phyloP scores from a whole-genome alignment of 1,140 invertebrate species.

The Drosophila ironensis region DNA sequence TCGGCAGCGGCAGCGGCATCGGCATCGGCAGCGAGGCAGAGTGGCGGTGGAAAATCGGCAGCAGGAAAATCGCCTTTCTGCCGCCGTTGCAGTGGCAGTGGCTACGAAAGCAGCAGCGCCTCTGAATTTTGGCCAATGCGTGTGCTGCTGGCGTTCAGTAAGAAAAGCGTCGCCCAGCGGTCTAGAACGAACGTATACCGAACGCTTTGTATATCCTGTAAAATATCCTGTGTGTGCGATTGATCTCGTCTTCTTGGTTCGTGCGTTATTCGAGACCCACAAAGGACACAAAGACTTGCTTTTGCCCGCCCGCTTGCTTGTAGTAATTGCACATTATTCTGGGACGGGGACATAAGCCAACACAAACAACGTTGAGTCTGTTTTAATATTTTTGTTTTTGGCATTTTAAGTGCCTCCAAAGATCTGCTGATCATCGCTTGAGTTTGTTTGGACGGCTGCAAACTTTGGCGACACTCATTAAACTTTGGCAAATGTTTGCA shows the following conservation, averaged over 20 bases:
- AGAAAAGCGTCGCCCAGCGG: slow-evolving; percentile 82
- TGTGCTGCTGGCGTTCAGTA: slow-evolving; percentile 80
- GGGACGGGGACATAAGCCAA: slow-evolving; percentile 6
- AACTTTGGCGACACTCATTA: slow-evolving; percentile 50
- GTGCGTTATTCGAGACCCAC: slow-evolving; percentile 54
- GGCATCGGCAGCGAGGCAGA: slow-evolving; percentile 11
- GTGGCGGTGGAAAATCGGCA: slow-evolving; percentile 23
- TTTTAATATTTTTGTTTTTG: background rate
- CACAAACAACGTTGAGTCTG: slow-evolving; percentile 1
- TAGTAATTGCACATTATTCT: slow-evolving; percentile 31
- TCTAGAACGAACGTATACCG: slow-evolving; percentile 80
- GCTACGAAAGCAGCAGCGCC: slow-evolving; percentile 47
- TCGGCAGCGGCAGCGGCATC: slow-evolving; percentile 7
- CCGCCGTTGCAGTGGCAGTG: slow-evolving; percentile 49
- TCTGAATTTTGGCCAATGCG: slow-evolving; percentile 76
- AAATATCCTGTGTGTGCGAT: slow-evolving; percentile 63
- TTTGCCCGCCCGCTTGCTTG: too few relatives aligned
- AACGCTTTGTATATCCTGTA: slow-evolving; percentile 72
- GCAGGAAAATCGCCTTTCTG: slow-evolving; percentile 40
- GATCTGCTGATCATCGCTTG: slow-evolving; percentile 9
- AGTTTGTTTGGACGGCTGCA: background rate
- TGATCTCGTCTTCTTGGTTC: slow-evolving; percentile 61
- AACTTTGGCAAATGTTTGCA: slow-evolving; percentile 49
- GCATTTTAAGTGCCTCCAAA: background rate
- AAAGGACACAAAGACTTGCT: slow-evolving; percentile 11